phyloP scores from a whole-genome alignment of 2,888 invertebrate genomes.

The Prenolepis imparis region DNA sequence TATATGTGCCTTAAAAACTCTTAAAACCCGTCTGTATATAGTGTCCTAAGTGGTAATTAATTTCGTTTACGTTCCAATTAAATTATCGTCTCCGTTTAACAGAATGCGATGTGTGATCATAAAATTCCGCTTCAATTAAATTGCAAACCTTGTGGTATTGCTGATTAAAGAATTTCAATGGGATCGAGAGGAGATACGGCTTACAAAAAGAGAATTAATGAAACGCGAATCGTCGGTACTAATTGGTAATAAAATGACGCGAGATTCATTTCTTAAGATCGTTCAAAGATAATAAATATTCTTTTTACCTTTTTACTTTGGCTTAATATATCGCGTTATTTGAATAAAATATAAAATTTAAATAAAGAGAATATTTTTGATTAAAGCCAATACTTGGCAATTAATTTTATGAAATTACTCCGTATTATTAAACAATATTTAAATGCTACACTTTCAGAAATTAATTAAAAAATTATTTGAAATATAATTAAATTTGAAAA shows the following conservation, averaged over 20 bases:
- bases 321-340: conserved; percentile 14
- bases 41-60: conserved; percentile 11
- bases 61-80: conserved; percentile 37
- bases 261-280: conserved; percentile 14
- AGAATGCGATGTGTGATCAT: neutral
- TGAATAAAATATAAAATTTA: neutral
- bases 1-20: neutral
- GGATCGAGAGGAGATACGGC: conserved; percentile 7
- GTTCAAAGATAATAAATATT: neutral
- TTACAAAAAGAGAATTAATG: conserved; percentile 36
- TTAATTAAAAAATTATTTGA: neutral
- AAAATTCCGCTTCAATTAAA: conserved; percentile 45
- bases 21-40: neutral
- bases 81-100: conserved; percentile 26
- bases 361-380: neutral
- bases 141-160: conserved; percentile 5
- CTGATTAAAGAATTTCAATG: conserved; percentile 13
- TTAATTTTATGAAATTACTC: neutral
- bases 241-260: conserved; percentile 33
- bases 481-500: neutral
- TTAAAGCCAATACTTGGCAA: neutral
- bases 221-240: conserved; percentile 10
- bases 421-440: neutral
- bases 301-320: neutral
- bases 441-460: neutral